phyloP scores from a whole-genome alignment of 2,797 vertebrate genomes.

The Coluber constrictor region DNA sequence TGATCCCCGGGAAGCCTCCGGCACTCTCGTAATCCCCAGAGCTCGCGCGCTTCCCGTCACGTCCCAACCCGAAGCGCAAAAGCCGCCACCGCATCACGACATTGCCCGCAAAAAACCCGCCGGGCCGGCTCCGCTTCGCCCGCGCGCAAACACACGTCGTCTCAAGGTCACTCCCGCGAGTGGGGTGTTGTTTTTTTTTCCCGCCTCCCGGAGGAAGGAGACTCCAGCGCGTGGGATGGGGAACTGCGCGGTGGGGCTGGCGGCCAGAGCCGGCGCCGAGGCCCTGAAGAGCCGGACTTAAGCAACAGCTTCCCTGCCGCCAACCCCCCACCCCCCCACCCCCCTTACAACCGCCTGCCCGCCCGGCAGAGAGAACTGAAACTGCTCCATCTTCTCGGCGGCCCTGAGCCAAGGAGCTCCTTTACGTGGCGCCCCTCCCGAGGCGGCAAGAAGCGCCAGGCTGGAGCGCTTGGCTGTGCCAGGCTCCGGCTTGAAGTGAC shows the following conservation, averaged over 20 bases:
- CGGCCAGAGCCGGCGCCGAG: not conserved
- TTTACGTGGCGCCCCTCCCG: not conserved
- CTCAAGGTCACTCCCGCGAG: slow-evolving; percentile 11
- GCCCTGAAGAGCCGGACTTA: not conserved
- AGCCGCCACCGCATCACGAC: not conserved
- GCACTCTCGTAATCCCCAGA: slow-evolving; percentile 20
- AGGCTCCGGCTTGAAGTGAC: slow-evolving; percentile 8
- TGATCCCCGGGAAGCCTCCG: not conserved
- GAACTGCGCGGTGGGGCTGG: not conserved
- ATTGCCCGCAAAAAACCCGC: not conserved
- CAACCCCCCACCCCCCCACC: not conserved
- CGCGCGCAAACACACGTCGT: not conserved
- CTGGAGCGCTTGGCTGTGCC: not conserved
- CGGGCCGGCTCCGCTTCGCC: not conserved
- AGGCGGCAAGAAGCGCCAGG: not conserved
- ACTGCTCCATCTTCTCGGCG: not conserved
- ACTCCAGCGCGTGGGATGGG: not conserved
- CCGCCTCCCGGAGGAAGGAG: not conserved
- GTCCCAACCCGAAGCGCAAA: not conserved
- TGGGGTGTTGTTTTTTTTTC: not conserved
- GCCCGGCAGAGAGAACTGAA: not conserved
- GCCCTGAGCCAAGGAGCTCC: not conserved
- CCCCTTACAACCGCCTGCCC: too few species aligned
- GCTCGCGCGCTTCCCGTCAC: not conserved
- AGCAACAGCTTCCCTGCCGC: too few species aligned